Conservation (phyloP, 2,797 vertebrate species). For the Cirrhinus molitorella region DNA sequence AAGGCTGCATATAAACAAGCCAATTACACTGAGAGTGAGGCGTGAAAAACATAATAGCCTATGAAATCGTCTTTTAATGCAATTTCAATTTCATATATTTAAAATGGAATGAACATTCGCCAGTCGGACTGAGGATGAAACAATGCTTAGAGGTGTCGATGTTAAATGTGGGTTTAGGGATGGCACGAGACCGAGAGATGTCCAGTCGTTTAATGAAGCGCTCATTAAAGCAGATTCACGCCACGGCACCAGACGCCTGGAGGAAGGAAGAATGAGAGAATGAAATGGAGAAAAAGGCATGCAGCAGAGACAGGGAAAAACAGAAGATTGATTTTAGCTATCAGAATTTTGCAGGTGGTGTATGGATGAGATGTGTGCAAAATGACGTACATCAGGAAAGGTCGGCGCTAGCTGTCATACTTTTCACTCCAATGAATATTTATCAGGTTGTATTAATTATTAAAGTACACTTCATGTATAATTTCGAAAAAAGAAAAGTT, state of each 20-base stretch:
- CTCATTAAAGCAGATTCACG: slow-evolving; percentile 23
- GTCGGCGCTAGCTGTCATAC: background rate
- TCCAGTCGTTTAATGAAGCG: slow-evolving; percentile 9
- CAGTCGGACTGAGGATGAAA: background rate
- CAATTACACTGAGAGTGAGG: slow-evolving; percentile 35
- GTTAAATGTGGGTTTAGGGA: background rate
- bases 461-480: background rate
- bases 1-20: slow-evolving; percentile 45
- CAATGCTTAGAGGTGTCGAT: background rate
- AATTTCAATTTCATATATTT: slow-evolving; percentile 30
- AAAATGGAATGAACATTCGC: slow-evolving; percentile 17
- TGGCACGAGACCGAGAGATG: background rate
- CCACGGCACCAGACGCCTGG: background rate
- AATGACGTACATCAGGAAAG: background rate
- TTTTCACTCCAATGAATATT: background rate
- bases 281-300: background rate
- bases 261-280: slow-evolving; percentile 16
- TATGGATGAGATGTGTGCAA: background rate
- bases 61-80: slow-evolving; percentile 26
- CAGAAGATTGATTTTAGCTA: slow-evolving; percentile 9
- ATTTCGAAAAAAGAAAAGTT: background rate
- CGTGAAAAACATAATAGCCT: slow-evolving; percentile 7
- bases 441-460: background rate
- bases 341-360: background rate
- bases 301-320: background rate